These are phyloP conservation scores for Dromius quadrimaculatus DNA, from an alignment of 2,888 invertebrate genomes.

Conservation along the genomic window DNA sequence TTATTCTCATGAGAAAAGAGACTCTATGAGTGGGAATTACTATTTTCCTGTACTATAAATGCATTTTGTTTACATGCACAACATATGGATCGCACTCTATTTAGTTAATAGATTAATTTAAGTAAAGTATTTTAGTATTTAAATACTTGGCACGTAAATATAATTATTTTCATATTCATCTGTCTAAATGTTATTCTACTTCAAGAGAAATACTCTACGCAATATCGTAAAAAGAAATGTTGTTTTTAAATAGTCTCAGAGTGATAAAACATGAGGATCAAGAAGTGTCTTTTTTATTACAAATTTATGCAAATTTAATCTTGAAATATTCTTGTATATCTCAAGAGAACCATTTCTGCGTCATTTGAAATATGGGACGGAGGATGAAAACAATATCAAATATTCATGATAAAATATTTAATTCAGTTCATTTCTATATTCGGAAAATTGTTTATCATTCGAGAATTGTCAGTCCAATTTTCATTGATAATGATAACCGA, in stretches of 20 bases:
- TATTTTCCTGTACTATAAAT: too few species aligned
- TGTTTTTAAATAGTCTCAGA: background rate
- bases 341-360: slow-evolving; percentile 2
- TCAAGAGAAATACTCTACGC: background rate
- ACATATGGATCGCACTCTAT: too few species aligned
- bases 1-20: too few species aligned
- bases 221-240: slow-evolving; percentile 14
- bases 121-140: too few species aligned
- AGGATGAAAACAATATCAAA: background rate
- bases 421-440: too few species aligned
- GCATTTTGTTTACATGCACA: too few species aligned
- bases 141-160: background rate
- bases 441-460: too few species aligned
- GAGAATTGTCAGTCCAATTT: too few species aligned
- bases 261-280: background rate
- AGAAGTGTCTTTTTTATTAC: slow-evolving; percentile 9
- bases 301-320: slow-evolving; percentile 22
- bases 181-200: background rate
- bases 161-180: background rate
- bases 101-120: too few species aligned
- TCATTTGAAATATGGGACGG: slow-evolving; percentile 6
- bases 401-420: too few species aligned
- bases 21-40: too few species aligned
- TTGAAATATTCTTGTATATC: slow-evolving; percentile 11
- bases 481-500: slow-evolving; percentile 1